These are phyloP conservation scores for Dicroscelio sp. DNA, from an alignment of 2,888 invertebrate species.

Conservation along the genomic window DNA sequence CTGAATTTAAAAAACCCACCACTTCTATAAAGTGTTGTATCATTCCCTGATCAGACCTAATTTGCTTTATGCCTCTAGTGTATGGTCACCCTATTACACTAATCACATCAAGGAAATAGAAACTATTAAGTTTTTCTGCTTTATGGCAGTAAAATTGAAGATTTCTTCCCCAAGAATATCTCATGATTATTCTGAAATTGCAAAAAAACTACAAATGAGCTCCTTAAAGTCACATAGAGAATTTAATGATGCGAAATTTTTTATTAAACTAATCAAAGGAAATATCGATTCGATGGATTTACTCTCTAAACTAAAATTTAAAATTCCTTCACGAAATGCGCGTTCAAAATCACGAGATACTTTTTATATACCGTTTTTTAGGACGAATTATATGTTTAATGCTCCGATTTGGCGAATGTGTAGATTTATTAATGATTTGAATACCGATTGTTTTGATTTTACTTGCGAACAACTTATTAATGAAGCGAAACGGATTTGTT, in stretches of 20 bases:
- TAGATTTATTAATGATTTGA: neutral
- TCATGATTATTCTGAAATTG: neutral
- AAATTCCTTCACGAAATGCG: neutral
- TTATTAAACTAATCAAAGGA: neutral
- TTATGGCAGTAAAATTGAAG: neutral
- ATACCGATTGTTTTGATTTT: neutral
- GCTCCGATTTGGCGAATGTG: neutral
- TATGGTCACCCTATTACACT: neutral
- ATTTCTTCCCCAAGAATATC: neutral
- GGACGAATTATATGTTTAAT: neutral
- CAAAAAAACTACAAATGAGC: neutral
- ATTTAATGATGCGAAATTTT: neutral
- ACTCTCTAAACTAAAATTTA: neutral
- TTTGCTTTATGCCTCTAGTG: neutral
- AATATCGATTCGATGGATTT: neutral
- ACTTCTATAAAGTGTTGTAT: neutral
- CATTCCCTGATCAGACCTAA: neutral
- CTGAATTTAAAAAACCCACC: neutral
- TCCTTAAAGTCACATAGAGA: neutral
- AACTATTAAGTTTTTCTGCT: neutral
- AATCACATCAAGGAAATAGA: neutral
- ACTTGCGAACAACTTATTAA: too few relatives aligned
- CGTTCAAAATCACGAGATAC: neutral
- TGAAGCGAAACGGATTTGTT: too few relatives aligned
- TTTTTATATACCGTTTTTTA: neutral